Evolutionary conservation across 2,888 invertebrate genomes (phyloP).

Genomic region (Lithophane leautieri): DNA sequence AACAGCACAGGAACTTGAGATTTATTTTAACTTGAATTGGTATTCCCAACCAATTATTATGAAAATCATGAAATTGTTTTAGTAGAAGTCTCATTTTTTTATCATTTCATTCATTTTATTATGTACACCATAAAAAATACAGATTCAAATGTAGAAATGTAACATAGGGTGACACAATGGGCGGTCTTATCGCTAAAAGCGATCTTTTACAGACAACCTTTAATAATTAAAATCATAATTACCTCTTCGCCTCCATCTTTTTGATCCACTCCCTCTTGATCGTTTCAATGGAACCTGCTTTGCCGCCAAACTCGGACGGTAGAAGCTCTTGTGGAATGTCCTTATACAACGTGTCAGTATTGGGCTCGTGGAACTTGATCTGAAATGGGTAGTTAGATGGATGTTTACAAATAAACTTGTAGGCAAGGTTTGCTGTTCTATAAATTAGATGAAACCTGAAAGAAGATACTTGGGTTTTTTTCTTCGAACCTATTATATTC

Average conservation of each 20-base stretch:
- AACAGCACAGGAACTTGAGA: background rate
- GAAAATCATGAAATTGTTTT: background rate
- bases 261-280: conserved; percentile 92
- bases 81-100: background rate
- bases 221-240: too few relatives aligned
- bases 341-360: conserved; percentile 91
- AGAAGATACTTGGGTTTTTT: background rate
- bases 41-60: background rate
- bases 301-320: conserved; percentile 93
- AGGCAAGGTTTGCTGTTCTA: background rate
- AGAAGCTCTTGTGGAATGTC: conserved; percentile 92
- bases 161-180: too few relatives aligned
- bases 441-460: background rate
- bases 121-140: too few relatives aligned
- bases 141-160: too few relatives aligned
- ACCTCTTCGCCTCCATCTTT: conserved; percentile 91
- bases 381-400: conserved; percentile 69
- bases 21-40: background rate
- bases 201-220: too few relatives aligned
- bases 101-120: too few relatives aligned
- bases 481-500: background rate
- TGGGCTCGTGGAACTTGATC: conserved; percentile 93
- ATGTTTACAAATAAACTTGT: background rate
- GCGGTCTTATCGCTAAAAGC: too few relatives aligned
- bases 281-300: conserved; percentile 90